Conservation (phyloP, 2,797 vertebrate genomes). For the Pyrocephalus nanus region DNA sequence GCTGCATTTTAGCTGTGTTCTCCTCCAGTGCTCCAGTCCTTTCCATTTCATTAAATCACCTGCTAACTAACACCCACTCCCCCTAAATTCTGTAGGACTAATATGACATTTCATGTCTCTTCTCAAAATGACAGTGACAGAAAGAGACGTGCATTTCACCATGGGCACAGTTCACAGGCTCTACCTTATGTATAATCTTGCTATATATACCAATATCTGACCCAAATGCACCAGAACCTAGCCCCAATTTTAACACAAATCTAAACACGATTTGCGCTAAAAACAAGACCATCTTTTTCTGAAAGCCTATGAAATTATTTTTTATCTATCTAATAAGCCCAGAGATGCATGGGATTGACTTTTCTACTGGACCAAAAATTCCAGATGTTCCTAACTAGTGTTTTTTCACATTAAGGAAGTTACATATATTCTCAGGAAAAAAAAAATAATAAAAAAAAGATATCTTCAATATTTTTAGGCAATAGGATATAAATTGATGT, state of each 20-base stretch:
- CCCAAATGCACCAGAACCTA: background rate
- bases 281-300: background rate
- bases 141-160: background rate
- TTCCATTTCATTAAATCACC: conserved; percentile 20
- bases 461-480: background rate
- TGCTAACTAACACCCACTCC: background rate
- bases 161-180: background rate
- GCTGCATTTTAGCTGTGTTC: background rate
- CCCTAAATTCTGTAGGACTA: background rate
- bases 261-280: background rate
- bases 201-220: background rate
- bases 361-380: background rate
- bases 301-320: background rate
- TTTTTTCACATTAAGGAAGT: background rate
- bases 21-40: background rate
- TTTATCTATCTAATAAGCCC: background rate
- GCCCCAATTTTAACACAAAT: background rate
- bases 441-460: background rate
- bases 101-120: background rate
- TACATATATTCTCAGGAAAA: background rate
- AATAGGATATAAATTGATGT: background rate
- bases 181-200: background rate
- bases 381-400: background rate
- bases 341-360: background rate
- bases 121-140: background rate